Conservation (phyloP, 2,797 vertebrate genomes). For the Glossophaga mutica region DNA sequence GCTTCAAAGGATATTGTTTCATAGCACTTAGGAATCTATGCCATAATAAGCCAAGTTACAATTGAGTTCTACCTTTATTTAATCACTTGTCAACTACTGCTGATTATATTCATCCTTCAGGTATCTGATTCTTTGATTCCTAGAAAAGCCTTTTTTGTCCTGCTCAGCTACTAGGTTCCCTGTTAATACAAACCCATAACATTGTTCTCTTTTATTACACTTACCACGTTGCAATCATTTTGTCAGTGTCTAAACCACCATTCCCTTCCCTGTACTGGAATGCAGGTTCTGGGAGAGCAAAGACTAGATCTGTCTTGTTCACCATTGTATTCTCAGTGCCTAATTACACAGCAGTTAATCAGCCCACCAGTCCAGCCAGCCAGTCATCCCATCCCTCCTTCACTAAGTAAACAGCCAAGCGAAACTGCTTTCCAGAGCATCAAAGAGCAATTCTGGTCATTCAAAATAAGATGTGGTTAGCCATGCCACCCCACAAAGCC, state of each 20-base stretch:
- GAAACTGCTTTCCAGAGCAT: not conserved
- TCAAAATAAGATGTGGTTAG: not conserved
- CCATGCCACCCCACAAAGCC: not conserved
- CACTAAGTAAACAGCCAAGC: not conserved
- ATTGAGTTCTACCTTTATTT: not conserved
- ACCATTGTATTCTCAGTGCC: not conserved
- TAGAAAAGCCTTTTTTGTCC: not conserved
- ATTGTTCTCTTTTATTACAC: constrained; percentile 1
- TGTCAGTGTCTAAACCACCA: not conserved
- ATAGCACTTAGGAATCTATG: not conserved
- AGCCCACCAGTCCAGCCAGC: not conserved
- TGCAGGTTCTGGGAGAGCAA: not conserved
- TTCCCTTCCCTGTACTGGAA: not conserved
- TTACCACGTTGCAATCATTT: not conserved
- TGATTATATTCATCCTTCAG: not conserved
- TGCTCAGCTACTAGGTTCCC: not conserved
- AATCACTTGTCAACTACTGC: constrained; percentile 21
- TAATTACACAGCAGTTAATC: not conserved
- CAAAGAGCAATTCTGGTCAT: not conserved
- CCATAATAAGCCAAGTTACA: not conserved
- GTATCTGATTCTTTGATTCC: not conserved
- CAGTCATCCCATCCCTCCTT: not conserved
- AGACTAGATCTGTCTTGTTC: not conserved
- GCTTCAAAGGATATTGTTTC: not conserved
- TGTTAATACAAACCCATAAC: not conserved